phyloP scores from a whole-genome alignment of 2,113 vertebrate species.

The Argyrosomus japonicus region DNA sequence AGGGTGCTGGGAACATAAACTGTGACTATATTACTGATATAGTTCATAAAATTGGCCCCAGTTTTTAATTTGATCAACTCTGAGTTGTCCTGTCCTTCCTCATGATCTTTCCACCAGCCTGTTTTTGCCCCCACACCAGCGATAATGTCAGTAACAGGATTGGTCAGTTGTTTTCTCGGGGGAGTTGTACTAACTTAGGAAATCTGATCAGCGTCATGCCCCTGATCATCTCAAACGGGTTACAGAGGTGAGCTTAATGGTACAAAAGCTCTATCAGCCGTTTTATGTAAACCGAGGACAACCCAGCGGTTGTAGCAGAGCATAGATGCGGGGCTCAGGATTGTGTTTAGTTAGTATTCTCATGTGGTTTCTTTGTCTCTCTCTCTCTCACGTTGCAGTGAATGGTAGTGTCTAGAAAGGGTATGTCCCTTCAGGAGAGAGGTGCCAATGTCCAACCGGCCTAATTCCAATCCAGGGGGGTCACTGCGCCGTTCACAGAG shows the following conservation, averaged over 20 bases:
- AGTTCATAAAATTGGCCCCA: not conserved
- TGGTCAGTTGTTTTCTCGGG: constrained; percentile 1
- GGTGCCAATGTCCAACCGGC: constrained; percentile 99
- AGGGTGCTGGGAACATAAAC: not conserved
- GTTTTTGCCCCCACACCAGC: not conserved
- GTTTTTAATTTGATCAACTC: not conserved
- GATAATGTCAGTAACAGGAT: not conserved
- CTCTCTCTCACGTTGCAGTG: constrained; percentile 84
- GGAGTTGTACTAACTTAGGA: not conserved
- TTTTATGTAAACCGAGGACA: not conserved
- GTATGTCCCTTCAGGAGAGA: constrained; percentile 99
- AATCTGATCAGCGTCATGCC: not conserved
- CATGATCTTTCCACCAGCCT: not conserved
- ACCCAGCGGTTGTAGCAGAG: not conserved
- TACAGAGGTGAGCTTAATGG: not conserved
- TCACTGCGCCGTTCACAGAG: constrained; percentile 99
- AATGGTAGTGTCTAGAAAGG: constrained; percentile 99
- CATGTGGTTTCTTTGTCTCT: constrained; percentile 7
- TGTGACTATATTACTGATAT: not conserved
- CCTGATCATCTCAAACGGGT: constrained; percentile 3
- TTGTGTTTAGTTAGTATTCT: constrained; percentile 12
- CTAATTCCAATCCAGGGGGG: constrained; percentile 99
- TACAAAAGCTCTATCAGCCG: not conserved
- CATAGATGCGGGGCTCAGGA: not conserved
- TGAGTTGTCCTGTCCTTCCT: not conserved